Base-by-base conservation (phyloP, 2,113 vertebrate genomes). In the Perognathus longimembris region DNA sequence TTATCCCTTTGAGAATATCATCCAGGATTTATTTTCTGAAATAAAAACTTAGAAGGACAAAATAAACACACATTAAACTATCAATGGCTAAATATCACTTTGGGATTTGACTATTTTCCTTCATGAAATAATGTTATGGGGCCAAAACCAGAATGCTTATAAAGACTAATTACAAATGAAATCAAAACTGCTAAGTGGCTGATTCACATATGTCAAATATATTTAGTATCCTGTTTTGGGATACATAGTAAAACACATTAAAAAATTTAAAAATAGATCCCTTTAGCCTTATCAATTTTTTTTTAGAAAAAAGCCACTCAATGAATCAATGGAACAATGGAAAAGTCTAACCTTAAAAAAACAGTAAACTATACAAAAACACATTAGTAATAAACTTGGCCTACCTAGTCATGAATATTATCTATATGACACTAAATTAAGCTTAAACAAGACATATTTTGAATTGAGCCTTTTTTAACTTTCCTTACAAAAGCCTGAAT, bases 51-150 rank as follows among this genome's bases (percentile, higher is more conserved):
- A 85, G 76, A 94, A 82, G 74, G 80, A 45, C 82, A 93, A 92
- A 94, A 90, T 76, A 96, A 90, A 95, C 78, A 94, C 64, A 95
- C 42, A 89, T 95, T 96, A 96, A 96, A 93, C 87, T 94, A 92
- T 94, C 94, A 96, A 94, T 94, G 89, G 88, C 77, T 92, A 94
- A 94, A 88, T 92, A 89, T 94, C 87, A 80, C 90, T 95, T 89
- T 64, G 92, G 89, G 81, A 76, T 84, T 97, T 97, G 80, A 59
- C 85, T 82, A 1, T 94, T 96, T 95, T 92, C 45, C 45, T 97
- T 95, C 77, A 70, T 92, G 40, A 69, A 34, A 83, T 91, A 90
- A 92, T 75, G 22, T 73, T 85, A 92, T 75, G 36, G 32, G 89
- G 38, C 38, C 74, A 93, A 91, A 92, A 81, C 66, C 70, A 87